Percentiles rank a stretch among this genome's conserved stretches.
Conservation (phyloP, 2,888 invertebrate species). For the Acleris cristana region DNA sequence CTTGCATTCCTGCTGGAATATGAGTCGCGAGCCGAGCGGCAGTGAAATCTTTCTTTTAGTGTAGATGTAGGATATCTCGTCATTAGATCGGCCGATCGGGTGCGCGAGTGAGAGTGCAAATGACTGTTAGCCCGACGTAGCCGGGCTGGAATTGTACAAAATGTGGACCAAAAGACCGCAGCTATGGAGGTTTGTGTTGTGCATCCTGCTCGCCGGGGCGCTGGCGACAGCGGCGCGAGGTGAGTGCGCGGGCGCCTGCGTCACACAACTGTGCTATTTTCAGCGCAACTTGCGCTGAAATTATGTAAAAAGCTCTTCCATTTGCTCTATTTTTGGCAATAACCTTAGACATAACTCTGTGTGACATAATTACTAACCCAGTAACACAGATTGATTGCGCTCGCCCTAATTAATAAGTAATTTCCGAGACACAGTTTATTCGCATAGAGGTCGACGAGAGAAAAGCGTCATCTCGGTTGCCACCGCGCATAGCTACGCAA, state of each 20-base stretch:
- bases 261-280: slow-evolving; percentile 79
- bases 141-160: slow-evolving; percentile 74
- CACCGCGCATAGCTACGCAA: slow-evolving; percentile 76
- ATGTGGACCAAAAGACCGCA: slow-evolving; percentile 81
- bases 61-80: slow-evolving; percentile 69
- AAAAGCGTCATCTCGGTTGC: slow-evolving; percentile 49
- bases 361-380: slow-evolving; percentile 65
- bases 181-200: slow-evolving; percentile 81
- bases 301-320: slow-evolving; percentile 84
- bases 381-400: slow-evolving; percentile 60
- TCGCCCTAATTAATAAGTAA: slow-evolving; percentile 42
- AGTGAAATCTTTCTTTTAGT: slow-evolving; percentile 59
- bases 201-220: slow-evolving; percentile 74
- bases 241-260: slow-evolving; percentile 72
- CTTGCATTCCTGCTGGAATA: slow-evolving; percentile 68
- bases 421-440: slow-evolving; percentile 42
- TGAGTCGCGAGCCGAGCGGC: slow-evolving; percentile 55
- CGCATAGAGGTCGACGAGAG: slow-evolving; percentile 43
- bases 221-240: slow-evolving; percentile 75
- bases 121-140: slow-evolving; percentile 77
- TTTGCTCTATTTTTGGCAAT: slow-evolving; percentile 79
- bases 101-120: slow-evolving; percentile 83
- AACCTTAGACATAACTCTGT: slow-evolving; percentile 75
- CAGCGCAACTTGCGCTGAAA: slow-evolving; percentile 82
- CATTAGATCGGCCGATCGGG: slow-evolving; percentile 72